Evolutionary conservation across 1,140 invertebrate species (phyloP).

Genomic region (Potamilus streckersoni): DNA sequence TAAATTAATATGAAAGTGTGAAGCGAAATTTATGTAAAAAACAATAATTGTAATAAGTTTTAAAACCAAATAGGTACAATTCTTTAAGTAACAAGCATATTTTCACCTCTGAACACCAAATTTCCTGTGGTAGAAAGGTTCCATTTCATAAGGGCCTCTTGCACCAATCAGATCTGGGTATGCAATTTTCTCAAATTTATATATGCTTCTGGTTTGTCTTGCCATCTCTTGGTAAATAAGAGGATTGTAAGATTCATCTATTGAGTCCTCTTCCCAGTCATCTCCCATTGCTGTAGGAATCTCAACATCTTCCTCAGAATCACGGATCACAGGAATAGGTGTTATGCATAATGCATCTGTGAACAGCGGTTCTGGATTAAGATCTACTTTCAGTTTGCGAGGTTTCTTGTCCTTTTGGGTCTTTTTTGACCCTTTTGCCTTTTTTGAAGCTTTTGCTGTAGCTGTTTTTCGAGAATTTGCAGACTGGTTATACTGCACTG

Average conservation of each 20-base stretch:
- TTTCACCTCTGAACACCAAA: slow-evolving; percentile 65
- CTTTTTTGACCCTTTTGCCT: slow-evolving; percentile 45
- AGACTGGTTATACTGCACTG: slow-evolving; percentile 17
- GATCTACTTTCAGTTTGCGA: slow-evolving; percentile 25
- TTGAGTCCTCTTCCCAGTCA: slow-evolving; percentile 45
- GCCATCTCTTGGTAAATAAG: slow-evolving; percentile 52
- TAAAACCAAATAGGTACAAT: no score
- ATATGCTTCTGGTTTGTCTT: slow-evolving; percentile 53
- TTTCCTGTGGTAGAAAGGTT: slow-evolving; percentile 58
- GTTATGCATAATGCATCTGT: slow-evolving; percentile 44
- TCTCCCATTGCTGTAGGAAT: slow-evolving; percentile 23
- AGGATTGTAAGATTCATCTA: slow-evolving; percentile 45
- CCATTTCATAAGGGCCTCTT: slow-evolving; percentile 38
- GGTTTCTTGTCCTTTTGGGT: slow-evolving; percentile 37
- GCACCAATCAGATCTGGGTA: slow-evolving; percentile 65
- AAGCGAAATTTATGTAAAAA: no score
- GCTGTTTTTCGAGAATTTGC: slow-evolving; percentile 20
- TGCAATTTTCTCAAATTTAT: slow-evolving; percentile 62
- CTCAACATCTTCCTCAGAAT: slow-evolving; percentile 37
- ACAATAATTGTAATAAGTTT: no score
- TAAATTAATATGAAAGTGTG: no score
- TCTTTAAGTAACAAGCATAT: no score
- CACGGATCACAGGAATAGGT: slow-evolving; percentile 29
- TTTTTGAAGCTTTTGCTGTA: slow-evolving; percentile 37
- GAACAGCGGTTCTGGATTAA: slow-evolving; percentile 3